Base-by-base conservation (phyloP, 2,113 vertebrate genomes). In the Diphyllodes magnificus region DNA sequence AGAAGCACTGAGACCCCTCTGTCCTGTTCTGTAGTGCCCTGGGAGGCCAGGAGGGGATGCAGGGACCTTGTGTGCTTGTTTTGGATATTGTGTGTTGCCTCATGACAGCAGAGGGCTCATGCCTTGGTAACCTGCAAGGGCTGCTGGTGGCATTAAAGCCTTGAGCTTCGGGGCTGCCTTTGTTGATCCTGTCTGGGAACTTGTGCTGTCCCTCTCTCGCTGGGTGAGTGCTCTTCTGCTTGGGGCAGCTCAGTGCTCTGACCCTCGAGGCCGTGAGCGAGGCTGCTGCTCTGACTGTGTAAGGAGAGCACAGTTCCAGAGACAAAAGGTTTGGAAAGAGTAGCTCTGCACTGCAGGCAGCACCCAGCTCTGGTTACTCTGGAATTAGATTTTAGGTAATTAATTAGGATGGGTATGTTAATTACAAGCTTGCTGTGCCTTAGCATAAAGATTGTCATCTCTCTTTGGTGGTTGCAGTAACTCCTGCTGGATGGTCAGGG, bases 211-310 rank as follows among this genome's bases (percentile, higher is more conserved):
- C 33, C 33, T 66, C 33, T 33, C n/a, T 39, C 30, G 44, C 30
- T 19, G 33, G 30, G 30, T 15, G 17, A 39, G n/a, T 6, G 3
- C 25, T 47, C 27, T 18, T 13, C 37, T 66, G 56, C 28, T 45
- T 60, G 50, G 0, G 4, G 47, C 59, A 72, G 49, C n/a, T 76
- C 39, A 4, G 11, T 28, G 78, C 53, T 57, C 42, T 66, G 68
- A 27, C 23, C 42, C 39, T 11, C 0, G 1, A 18, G n/a, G 40
- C 30, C 0, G 0, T 12, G 27, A 56, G 47, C 0, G 0, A 76
- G 31, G 57, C 56, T 25, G 35, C 64, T 75, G 37, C 77, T 86
- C 42, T 21, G 21, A 5, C 35, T 40, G 68, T 13, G 27, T 39
- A n/a, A 81, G 50, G 39, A 59, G 64, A 69, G 54, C 69, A n/a